These are phyloP conservation scores for Chelonia mydas DNA, from an alignment of 2,797 vertebrate genomes.

Conservation along the genomic window DNA sequence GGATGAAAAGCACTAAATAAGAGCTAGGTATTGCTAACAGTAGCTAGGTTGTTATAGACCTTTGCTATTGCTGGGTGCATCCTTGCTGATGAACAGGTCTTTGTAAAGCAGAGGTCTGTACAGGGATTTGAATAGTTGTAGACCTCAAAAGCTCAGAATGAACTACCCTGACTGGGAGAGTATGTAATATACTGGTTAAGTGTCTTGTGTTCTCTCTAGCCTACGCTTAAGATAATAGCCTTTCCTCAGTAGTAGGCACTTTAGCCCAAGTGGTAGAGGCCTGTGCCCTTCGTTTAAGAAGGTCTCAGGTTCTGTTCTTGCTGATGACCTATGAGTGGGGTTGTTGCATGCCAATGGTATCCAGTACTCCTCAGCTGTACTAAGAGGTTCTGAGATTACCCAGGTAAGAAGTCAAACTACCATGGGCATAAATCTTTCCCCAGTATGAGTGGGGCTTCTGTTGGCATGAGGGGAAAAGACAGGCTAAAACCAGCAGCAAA, in stretches of 20 bases:
- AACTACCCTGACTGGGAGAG: neutral
- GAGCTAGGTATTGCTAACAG: neutral
- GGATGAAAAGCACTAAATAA: neutral
- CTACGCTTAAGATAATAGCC: neutral
- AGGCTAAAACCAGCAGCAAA: neutral
- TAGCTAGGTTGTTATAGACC: neutral
- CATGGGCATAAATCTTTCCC: neutral
- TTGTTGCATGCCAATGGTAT: neutral
- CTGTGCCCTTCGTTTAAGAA: neutral
- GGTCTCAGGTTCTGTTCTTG: neutral
- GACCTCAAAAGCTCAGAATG: neutral
- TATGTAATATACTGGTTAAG: neutral
- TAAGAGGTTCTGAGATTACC: neutral
- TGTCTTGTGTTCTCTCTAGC: neutral
- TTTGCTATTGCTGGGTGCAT: neutral
- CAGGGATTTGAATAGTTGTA: slow-evolving; percentile 20
- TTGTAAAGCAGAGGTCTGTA: neutral
- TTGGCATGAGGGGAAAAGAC: neutral
- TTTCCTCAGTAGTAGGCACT: neutral
- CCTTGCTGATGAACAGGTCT: neutral
- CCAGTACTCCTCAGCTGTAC: neutral
- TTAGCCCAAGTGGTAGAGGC: neutral
- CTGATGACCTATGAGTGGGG: neutral
- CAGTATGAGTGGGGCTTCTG: neutral
- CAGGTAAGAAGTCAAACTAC: neutral